Conservation (phyloP, 2,797 vertebrate genomes). For the Rhinophrynus dorsalis region DNA sequence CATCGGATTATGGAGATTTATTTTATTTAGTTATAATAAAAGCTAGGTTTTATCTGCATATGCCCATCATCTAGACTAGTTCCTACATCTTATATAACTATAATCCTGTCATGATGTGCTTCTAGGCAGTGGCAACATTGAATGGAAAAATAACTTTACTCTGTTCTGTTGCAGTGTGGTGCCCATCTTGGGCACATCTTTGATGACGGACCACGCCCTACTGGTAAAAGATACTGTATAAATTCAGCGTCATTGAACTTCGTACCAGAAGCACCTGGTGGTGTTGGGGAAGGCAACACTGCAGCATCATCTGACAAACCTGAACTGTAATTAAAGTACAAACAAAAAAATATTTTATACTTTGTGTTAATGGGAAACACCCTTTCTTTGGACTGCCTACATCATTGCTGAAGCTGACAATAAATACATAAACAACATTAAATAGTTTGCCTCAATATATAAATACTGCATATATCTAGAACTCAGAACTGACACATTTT, state of each 20-base stretch:
- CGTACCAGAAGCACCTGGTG: slow-evolving; percentile 60
- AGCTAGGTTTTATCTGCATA: no score
- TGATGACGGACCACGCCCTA: slow-evolving; percentile 91
- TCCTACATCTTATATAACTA: no score
- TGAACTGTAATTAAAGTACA: slow-evolving; percentile 65
- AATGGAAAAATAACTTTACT: no score
- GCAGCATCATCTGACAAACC: slow-evolving; percentile 61
- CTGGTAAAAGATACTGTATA: slow-evolving; percentile 93
- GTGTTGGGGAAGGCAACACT: slow-evolving; percentile 45
- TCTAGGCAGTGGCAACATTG: no score
- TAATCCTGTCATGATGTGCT: no score
- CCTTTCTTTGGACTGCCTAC: slow-evolving; percentile 56
- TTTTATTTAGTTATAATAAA: no score
- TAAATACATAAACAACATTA: neutral
- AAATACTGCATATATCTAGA: neutral
- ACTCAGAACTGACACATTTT: no score
- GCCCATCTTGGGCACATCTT: slow-evolving; percentile 95
- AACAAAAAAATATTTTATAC: slow-evolving; percentile 52
- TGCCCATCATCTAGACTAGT: no score
- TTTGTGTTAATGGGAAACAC: slow-evolving; percentile 53
- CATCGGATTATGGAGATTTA: no score
- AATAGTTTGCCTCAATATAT: neutral
- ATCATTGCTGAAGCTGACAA: slow-evolving; percentile 45
- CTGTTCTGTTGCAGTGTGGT: slow-evolving; percentile 81
- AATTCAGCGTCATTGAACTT: slow-evolving; percentile 92